A percentile compares a stretch with the other conserved stretches of the same genome.
phyloP scores from a whole-genome alignment of 2,113 vertebrate species.

The Rattus rattus region DNA sequence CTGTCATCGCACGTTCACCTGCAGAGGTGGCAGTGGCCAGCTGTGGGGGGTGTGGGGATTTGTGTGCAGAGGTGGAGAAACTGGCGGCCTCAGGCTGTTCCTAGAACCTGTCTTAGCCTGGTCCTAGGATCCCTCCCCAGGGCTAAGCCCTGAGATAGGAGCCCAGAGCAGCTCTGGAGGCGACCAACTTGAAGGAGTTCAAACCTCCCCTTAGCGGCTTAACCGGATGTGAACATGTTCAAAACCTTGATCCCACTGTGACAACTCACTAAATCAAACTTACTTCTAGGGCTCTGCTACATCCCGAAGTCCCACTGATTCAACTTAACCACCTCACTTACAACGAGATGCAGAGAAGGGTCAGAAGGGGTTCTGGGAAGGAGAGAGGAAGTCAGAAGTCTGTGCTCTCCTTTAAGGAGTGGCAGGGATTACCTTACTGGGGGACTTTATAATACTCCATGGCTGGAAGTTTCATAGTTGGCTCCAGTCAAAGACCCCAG shows the following conservation, averaged over 20 bases:
- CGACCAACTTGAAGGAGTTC: neutral
- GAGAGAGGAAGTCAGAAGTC: neutral
- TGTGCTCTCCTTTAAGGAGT: neutral
- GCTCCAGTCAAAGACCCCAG: neutral
- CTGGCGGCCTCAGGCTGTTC: neutral
- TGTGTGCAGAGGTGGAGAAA: neutral
- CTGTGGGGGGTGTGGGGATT: neutral
- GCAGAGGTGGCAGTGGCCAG: neutral
- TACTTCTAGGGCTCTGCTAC: too few species aligned
- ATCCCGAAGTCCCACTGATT: neutral
- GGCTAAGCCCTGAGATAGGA: neutral
- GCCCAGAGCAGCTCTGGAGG: neutral
- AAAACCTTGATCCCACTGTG: neutral
- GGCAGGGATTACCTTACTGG: neutral
- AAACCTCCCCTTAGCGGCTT: neutral
- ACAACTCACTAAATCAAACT: neutral
- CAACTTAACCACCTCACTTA: neutral
- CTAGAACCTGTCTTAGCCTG: neutral
- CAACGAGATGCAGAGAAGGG: neutral
- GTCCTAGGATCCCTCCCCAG: too few species aligned
- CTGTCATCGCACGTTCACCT: neutral
- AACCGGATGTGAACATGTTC: neutral
- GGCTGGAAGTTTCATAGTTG: neutral
- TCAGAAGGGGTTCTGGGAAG: neutral
- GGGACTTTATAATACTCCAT: neutral